Base-by-base conservation (phyloP, 2,797 vertebrate genomes). In the Channallabes apus region DNA sequence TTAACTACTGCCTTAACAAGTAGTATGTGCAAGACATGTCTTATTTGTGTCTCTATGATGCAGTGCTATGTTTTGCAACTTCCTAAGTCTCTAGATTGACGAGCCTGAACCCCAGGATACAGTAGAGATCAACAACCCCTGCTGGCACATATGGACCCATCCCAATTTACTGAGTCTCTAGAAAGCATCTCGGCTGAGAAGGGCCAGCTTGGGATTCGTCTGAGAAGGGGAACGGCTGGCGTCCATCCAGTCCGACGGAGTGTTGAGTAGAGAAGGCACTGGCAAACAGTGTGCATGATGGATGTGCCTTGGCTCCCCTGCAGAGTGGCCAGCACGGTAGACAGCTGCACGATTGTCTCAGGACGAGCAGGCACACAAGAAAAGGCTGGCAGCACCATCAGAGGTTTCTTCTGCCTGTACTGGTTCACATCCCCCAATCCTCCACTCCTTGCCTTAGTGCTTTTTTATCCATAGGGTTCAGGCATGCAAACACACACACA, bases 331-430 rank as follows among this genome's bases (percentile, higher is more conserved):
- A 93, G 92, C 87, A 89, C 90, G 92, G 94, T 92, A 93, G 91
- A 94, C 94, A 94, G 94, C 93, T 94, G 94, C 92, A 91, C 91
- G 91, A 93, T 94, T 93, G 94, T 94, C 91, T 93, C 91, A 94
- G 90, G 92, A 94, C 51, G 81, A 65, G 68, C 46, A 85, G 91
- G 88, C 86, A 2, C 22, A 91, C 90, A 91, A 90, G 89, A 90
- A 88, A 88, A 89, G 87, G 88, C 90, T 89, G 82, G 86, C 87
- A 87, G 75, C 92, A 91, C 88, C 91, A 92, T 86, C 86, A 91
- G 79, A 92, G 93, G 92, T 92, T 93, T 92, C 93, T 93, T 93
- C 93, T 92, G 93, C 91, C 93, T 92, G 91, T 91, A 92, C 92
- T 93, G 91, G 65, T 91, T 91, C 91, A 91, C 92, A 92, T 91